Evolutionary conservation across 2,113 vertebrate species (phyloP), one percentile per base, ranked within the genome.

Genomic region (Micronycteris hirsuta): DNA sequence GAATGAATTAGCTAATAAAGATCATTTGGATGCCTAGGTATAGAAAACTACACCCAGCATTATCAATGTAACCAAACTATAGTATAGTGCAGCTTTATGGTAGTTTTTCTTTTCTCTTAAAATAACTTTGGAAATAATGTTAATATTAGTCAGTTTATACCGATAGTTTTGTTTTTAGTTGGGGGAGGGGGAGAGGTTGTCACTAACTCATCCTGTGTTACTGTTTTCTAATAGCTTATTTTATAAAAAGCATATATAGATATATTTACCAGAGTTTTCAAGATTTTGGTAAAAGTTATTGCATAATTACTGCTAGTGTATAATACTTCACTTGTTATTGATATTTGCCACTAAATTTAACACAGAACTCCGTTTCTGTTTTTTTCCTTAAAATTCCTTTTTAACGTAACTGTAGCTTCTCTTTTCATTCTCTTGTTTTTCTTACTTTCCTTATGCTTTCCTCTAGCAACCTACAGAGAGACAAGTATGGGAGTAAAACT

Each of bases 401-500:
- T 98, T 96, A 98, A 98, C 86, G 97, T 98, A 98, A 99, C 98
- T 98, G 98, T 97, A 99, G 98, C 99, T 98, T 99, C 98, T 99
- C 98, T 98, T 99, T 98, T 99, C 99, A 98, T 98, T 99, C 98
- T 99, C 98, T 98, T 99, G 98, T 98, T 99, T 99, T 98, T 98
- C 99, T 99, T 99, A 98, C 98, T 99, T 99, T 98, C 99, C 99
- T 98, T 99, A 99, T 98, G 99, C 99, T 99, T 99, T 98, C 99
- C 99, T 99, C 99, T 99, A 99, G 99, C 99, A 99, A 99, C 99
- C 99, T 99, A 99, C 99, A 99, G 99, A 99, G 99, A 99, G 99
- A 99, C 99, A 99, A 99, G 99, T 99, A 99, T 99, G 99, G 99
- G 99, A 99, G 99, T 99, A 99, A 99, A 99, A 99, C 99, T 99